phyloP scores from a whole-genome alignment of 1,140 invertebrate genomes.

The Battus philenor region DNA sequence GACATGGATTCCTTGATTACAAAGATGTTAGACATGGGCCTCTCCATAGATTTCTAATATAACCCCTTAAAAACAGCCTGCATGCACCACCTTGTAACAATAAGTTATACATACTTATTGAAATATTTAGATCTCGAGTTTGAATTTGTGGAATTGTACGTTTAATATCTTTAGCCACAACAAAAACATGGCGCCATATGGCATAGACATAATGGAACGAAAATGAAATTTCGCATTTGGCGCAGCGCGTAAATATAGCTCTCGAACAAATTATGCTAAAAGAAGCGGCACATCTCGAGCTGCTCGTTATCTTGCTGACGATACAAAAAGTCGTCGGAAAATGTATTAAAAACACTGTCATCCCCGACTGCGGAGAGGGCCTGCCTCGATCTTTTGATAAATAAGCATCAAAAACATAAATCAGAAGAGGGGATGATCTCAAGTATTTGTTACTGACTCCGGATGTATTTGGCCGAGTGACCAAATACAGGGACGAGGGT shows the following conservation, averaged over 20 bases:
- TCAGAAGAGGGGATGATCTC: slow-evolving; percentile 26
- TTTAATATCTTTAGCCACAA: slow-evolving; percentile 3
- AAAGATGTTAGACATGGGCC: no score
- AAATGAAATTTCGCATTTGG: slow-evolving; percentile 27
- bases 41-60: no score
- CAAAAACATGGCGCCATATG: slow-evolving; percentile 18
- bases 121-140: no score
- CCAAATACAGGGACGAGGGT: slow-evolving; percentile 22
- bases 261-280: slow-evolving; percentile 40
- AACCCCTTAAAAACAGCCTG: no score
- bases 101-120: no score
- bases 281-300: slow-evolving; percentile 33
- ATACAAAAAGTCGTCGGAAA: slow-evolving; percentile 46
- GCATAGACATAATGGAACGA: slow-evolving; percentile 27
- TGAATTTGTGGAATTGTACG: no score
- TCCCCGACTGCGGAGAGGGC: no score
- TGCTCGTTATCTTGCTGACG: slow-evolving; percentile 50
- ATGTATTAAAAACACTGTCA: slow-evolving; percentile 34
- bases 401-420: slow-evolving; percentile 46
- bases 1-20: no score
- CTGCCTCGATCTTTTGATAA: slow-evolving; percentile 38
- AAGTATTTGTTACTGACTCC: slow-evolving; percentile 25
- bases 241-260: slow-evolving; percentile 30
- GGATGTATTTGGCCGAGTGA: slow-evolving; percentile 32
- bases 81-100: no score